A percentile compares a stretch with the other conserved stretches of the same genome.
Conservation (phyloP, 2,113 vertebrate genomes). For the Pygoscelis antarcticus region DNA sequence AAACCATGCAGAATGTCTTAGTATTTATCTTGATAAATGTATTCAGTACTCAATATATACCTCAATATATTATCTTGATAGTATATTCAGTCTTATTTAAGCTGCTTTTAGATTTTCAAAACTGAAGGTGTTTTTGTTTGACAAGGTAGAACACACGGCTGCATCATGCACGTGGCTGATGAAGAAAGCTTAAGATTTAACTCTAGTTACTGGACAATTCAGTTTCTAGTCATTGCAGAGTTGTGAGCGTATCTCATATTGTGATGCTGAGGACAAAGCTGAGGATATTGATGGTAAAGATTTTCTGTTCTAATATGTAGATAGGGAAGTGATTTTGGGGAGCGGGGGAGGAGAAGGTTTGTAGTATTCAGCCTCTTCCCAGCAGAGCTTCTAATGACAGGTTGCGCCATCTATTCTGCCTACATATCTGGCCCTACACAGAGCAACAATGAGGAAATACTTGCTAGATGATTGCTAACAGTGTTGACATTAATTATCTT, state of each 20-base stretch:
- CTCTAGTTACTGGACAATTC: neutral
- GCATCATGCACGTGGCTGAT: fast-evolving
- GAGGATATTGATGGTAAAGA: neutral
- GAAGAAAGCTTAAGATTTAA: neutral
- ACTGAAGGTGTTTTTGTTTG: neutral
- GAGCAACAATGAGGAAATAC: constrained; percentile 35
- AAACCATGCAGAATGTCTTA: neutral
- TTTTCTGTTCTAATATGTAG: neutral
- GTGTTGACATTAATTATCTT: neutral
- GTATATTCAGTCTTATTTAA: neutral
- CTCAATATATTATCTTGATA: neutral
- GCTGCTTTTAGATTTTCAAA: neutral
- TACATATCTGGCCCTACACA: neutral
- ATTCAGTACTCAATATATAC: neutral
- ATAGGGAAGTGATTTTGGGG: neutral
- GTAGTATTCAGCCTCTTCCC: neutral
- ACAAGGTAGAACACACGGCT: neutral
- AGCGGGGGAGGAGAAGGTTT: neutral
- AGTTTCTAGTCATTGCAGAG: neutral
- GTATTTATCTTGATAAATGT: neutral
- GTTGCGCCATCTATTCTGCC: neutral
- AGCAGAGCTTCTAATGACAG: neutral
- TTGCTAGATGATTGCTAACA: neutral
- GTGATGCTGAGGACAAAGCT: neutral
- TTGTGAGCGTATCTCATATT: neutral